phyloP scores from a whole-genome alignment of 2,888 invertebrate species.

The Halocaridina rubra region DNA sequence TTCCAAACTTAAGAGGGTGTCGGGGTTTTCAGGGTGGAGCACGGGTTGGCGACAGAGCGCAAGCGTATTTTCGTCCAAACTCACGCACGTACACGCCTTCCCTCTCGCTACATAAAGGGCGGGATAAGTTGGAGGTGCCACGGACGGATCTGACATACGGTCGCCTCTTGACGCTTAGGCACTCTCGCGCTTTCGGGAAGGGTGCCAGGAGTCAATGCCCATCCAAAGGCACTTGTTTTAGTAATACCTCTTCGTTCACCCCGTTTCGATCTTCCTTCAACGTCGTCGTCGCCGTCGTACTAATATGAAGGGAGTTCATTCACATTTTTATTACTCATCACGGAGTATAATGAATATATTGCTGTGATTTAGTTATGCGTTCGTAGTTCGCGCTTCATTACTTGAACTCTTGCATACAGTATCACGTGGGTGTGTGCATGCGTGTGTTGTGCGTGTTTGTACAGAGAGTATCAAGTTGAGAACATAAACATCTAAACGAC shows the following conservation, averaged over 20 bases:
- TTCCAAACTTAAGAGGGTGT: no score
- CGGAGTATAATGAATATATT: background rate
- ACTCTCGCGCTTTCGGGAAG: background rate
- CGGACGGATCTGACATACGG: constrained; percentile 6
- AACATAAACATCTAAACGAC: background rate
- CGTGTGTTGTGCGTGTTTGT: background rate
- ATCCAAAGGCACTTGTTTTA: constrained; percentile 5
- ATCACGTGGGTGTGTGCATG: background rate
- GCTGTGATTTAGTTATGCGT: no score
- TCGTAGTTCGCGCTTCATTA: background rate
- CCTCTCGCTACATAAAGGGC: constrained; percentile 24
- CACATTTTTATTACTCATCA: background rate
- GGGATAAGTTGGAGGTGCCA: constrained; percentile 2
- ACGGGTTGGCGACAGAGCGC: background rate
- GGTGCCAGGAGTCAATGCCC: background rate
- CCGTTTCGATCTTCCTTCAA: background rate
- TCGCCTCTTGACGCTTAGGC: background rate
- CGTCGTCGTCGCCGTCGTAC: background rate
- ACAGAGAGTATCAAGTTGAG: no score
- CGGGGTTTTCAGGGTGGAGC: background rate
- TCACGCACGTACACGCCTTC: constrained; percentile 3
- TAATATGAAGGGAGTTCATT: no score
- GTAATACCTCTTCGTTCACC: background rate
- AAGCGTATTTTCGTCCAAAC: background rate
- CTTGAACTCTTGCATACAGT: background rate